Percentiles rank a stretch among this genome's conserved stretches.
Conservation (phyloP, 1,140 invertebrate species). For the Gryon sp. region DNA sequence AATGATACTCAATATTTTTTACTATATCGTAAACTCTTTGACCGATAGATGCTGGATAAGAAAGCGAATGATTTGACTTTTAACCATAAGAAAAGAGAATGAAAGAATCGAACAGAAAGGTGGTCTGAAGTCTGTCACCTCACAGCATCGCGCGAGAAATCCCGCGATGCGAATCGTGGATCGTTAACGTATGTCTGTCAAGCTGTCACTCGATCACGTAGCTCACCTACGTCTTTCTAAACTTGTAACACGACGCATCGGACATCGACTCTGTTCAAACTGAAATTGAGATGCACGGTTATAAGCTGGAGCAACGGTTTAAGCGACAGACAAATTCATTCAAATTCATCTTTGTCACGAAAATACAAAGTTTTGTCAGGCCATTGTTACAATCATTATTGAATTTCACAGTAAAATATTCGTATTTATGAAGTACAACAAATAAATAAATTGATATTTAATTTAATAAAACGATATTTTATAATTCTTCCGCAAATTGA, state of each 20-base stretch:
- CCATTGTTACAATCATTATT: slow-evolving; percentile 22
- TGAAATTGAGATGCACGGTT: slow-evolving; percentile 55
- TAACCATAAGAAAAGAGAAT: slow-evolving; percentile 30
- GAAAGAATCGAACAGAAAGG: slow-evolving; percentile 10
- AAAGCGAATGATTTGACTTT: slow-evolving; percentile 50
- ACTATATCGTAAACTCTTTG: slow-evolving; percentile 39
- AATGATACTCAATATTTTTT: slow-evolving; percentile 16
- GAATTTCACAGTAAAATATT: no score
- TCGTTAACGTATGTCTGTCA: slow-evolving; percentile 65
- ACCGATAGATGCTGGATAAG: slow-evolving; percentile 61
- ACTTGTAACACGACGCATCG: slow-evolving; percentile 46
- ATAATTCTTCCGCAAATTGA: no score
- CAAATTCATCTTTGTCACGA: slow-evolving; percentile 41
- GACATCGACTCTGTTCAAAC: slow-evolving; percentile 35
- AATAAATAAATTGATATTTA: no score
- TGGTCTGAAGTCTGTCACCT: slow-evolving; percentile 54
- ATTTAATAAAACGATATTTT: no score
- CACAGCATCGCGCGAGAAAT: slow-evolving; percentile 61
- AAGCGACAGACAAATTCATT: slow-evolving; percentile 45
- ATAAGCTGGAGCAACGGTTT: slow-evolving; percentile 27
- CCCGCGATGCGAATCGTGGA: slow-evolving; percentile 63
- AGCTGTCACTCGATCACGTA: slow-evolving; percentile 62
- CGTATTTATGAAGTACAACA: no score
- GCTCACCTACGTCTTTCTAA: slow-evolving; percentile 66
- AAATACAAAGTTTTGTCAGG: slow-evolving; percentile 19